Base-by-base conservation (phyloP, 2,797 vertebrate genomes). In the Myiotriccus ornatus region DNA sequence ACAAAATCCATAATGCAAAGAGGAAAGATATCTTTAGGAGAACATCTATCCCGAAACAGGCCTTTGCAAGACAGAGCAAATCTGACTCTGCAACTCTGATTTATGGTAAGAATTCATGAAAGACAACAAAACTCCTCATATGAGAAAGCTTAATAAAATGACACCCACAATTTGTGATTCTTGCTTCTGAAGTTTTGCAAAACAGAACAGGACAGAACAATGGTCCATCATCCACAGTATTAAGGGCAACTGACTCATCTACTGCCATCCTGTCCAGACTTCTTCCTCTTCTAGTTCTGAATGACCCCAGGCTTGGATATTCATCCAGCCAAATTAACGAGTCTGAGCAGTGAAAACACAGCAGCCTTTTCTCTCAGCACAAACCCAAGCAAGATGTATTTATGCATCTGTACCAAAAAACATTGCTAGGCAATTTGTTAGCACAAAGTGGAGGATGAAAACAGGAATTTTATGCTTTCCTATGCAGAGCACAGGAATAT, bases 101-200 rank as follows among this genome's bases (percentile, higher is more conserved):
- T 68, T 79, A 84, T 0, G 2, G 18, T 52, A 87, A 90, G n/a
- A 82, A 63, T 53, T 86, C 60, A 79, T 44, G 73, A 76, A 67
- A 86, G 25, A 49, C 67, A 87, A 84, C 18, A 93, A 63, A 91
- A 89, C 55, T 23, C 14, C 63, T 77, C 21, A 35, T 35, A 46
- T 59, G 47, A 87, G 39, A 44, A 88, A 90, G 32, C 30, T 84
- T 84, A 86, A 82, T 53, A 88, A 89, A 93, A 91, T 0, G 4
- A 90, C 44, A 86, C 25, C 35, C 76, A 88, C 9, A 56, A 79
- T 56, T 74, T 84, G 35, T 77, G 47, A 82, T 47, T 84, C 63
- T 60, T 86, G 55, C 82, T 84, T 79, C 65, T 90, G 16, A 93
- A 95, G 63, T 84, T 91, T 68, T 87, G 44, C 37, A 87, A 76